phyloP scores from a whole-genome alignment of 2,113 vertebrate genomes.

The Rostratula benghalensis region DNA sequence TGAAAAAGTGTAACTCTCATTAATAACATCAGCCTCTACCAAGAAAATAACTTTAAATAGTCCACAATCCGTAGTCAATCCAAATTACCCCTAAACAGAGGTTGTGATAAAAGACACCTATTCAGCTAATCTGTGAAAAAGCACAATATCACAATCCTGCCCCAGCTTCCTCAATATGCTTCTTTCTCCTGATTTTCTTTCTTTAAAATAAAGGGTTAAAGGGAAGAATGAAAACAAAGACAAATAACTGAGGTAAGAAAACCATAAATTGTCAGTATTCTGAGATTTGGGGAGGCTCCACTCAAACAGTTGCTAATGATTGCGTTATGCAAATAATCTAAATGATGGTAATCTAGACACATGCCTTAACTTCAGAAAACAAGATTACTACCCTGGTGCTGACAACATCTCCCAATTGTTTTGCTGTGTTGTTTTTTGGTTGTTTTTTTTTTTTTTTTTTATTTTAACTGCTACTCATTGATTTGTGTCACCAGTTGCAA shows the following conservation, averaged over 20 bases:
- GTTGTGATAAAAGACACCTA: background rate
- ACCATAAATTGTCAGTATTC: background rate
- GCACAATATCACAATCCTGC: accelerated
- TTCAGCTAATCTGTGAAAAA: background rate
- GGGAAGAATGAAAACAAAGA: background rate
- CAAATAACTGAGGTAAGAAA: background rate
- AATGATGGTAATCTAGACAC: background rate
- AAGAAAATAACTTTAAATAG: background rate
- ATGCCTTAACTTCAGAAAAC: background rate
- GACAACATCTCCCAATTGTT: background rate
- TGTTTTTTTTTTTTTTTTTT: background rate
- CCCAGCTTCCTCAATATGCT: background rate
- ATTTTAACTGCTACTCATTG: background rate
- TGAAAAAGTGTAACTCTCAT: background rate
- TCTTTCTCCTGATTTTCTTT: background rate
- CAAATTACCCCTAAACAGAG: background rate
- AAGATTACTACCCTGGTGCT: background rate
- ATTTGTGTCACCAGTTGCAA: background rate
- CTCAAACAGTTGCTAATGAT: background rate
- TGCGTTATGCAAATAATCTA: background rate
- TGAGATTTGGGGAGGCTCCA: background rate
- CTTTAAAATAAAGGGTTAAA: background rate
- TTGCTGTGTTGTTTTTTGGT: background rate
- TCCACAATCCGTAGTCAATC: background rate
- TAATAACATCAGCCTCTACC: background rate